A percentile compares a stretch with the other conserved stretches of the same genome.
Evolutionary conservation across 1,140 invertebrate species (phyloP).

Genomic region (Drosophila obscura): DNA sequence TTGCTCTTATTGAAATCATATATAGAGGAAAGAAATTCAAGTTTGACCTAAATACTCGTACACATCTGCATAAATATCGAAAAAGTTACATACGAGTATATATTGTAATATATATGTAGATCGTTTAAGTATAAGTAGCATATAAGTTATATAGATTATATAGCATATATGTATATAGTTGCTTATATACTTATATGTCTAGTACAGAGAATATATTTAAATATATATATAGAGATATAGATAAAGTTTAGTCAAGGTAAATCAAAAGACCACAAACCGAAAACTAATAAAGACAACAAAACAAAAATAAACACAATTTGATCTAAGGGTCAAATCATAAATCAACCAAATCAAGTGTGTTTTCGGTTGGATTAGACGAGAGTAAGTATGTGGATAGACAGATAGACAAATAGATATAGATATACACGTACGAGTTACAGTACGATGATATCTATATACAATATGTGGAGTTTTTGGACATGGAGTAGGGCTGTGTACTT

Average conservation of each 20-base stretch:
- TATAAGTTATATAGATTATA: constrained; percentile 57
- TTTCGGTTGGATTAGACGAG: constrained; percentile 18
- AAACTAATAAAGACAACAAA: background rate
- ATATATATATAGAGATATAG: constrained; percentile 17
- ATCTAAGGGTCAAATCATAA: constrained; percentile 8
- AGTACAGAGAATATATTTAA: constrained; percentile 35
- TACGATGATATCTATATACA: no score
- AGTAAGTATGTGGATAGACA: constrained; percentile 3
- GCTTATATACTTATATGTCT: constrained; percentile 53
- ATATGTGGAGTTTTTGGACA: background rate
- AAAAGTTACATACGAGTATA: constrained; percentile 66
- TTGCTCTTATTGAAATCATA: constrained; percentile 47
- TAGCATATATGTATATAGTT: constrained; percentile 64
- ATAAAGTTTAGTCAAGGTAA: constrained; percentile 8
- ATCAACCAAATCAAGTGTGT: constrained; percentile 32
- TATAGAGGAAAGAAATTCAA: constrained; percentile 61
- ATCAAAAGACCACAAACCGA: constrained; percentile 3
- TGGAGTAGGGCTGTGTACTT: constrained; percentile 85
- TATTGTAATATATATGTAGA: constrained; percentile 34
- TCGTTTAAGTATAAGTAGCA: constrained; percentile 37
- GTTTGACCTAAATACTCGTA: constrained; percentile 74
- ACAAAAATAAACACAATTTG: constrained; percentile 1
- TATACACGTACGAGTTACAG: background rate
- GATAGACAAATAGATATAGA: constrained; percentile 9
- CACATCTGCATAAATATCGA: constrained; percentile 75